Evolutionary conservation across 1,140 invertebrate species (phyloP).

Genomic region (Aphelenchoides besseyi): DNA sequence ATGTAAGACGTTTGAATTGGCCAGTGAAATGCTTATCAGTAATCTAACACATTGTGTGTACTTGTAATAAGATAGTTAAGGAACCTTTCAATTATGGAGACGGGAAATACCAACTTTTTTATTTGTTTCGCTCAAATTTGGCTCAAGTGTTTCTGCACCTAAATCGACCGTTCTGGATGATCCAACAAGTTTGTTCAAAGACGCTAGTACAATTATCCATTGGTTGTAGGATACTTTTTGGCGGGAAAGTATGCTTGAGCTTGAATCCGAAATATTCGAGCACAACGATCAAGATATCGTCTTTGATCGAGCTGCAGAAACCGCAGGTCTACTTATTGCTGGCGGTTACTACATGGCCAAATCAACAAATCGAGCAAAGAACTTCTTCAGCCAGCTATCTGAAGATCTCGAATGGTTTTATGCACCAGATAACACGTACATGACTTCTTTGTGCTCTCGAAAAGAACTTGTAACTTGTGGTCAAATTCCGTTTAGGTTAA

Average conservation of each 20-base stretch:
- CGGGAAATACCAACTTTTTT: conserved; percentile 57
- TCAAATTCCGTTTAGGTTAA: conserved; percentile 42
- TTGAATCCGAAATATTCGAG: conserved; percentile 39
- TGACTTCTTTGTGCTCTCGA: conserved; percentile 37
- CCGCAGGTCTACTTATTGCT: conserved; percentile 39
- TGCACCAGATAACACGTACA: conserved; percentile 38
- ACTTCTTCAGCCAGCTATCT: conserved; percentile 33
- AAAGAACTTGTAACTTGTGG: conserved; percentile 28
- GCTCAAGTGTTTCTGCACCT: conserved; percentile 45
- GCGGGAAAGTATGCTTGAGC: conserved; percentile 45
- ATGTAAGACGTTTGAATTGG: conserved; percentile 52
- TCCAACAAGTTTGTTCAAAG: conserved; percentile 49
- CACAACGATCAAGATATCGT: conserved; percentile 22
- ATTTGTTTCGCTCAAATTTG: conserved; percentile 54
- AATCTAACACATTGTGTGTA: conserved; percentile 18
- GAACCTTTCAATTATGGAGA: conserved; percentile 59
- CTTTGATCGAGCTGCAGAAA: conserved; percentile 43
- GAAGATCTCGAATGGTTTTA: conserved; percentile 30
- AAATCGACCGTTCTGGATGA: conserved; percentile 60
- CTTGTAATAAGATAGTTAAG: conserved; percentile 31
- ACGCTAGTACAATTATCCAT: conserved; percentile 22
- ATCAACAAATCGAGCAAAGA: conserved; percentile 21
- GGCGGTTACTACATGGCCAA: conserved; percentile 41
- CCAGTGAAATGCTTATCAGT: conserved; percentile 51
- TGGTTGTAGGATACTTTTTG: conserved; percentile 51